A percentile compares a stretch with the other conserved stretches of the same genome.
Conservation (phyloP, 2,797 vertebrate genomes). For the Sarcoramphus papa region DNA sequence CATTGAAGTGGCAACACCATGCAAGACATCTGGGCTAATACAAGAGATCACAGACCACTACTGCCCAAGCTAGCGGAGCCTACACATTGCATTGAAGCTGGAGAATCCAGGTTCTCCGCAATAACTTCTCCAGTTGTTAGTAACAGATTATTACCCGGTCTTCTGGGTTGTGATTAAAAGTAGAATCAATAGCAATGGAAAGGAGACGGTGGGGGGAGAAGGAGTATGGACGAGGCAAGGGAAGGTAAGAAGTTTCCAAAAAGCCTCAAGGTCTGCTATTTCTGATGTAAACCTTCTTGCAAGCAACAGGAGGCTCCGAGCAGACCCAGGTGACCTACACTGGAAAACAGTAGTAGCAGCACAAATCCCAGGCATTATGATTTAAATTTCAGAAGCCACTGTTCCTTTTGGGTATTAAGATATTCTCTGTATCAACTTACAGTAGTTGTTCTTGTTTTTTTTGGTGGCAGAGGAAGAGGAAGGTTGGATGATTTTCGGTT, state of each 20-base stretch:
- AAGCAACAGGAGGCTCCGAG: neutral
- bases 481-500: slow-evolving; percentile 84
- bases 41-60: neutral
- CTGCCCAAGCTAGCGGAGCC: neutral
- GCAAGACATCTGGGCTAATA: neutral
- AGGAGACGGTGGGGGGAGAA: accelerated
- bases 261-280: neutral
- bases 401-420: neutral
- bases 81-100: accelerated
- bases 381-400: neutral
- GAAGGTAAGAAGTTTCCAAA: neutral
- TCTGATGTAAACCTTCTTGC: neutral
- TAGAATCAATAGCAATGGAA: neutral
- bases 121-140: neutral
- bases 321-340: neutral
- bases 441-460: slow-evolving; percentile 86
- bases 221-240: neutral
- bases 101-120: neutral
- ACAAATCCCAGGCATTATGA: neutral
- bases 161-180: neutral
- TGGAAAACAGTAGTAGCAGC: neutral
- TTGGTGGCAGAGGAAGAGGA: slow-evolving; percentile 93
- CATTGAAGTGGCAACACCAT: neutral
- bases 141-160: neutral
- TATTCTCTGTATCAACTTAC: slow-evolving; percentile 74